Evolutionary conservation across 2,888 invertebrate species (phyloP).

Genomic region (Rutpela maculata): DNA sequence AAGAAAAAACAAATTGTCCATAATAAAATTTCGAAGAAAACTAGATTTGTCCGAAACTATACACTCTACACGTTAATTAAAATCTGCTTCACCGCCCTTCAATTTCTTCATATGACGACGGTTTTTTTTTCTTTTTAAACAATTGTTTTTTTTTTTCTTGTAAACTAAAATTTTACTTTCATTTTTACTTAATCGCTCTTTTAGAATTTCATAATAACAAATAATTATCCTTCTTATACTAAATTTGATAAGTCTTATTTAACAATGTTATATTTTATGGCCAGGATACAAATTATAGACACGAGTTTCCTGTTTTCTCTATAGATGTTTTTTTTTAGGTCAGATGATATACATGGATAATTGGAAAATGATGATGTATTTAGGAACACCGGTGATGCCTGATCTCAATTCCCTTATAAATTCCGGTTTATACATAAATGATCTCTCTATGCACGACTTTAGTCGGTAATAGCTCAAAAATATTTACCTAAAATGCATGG

Average conservation of each 20-base stretch:
- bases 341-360: constrained; percentile 99
- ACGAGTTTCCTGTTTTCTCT: background rate
- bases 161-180: too few relatives aligned
- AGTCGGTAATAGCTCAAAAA: constrained; percentile 82
- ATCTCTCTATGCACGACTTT: constrained; percentile 99
- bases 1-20: too few relatives aligned
- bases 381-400: constrained; percentile 97
- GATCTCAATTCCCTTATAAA: constrained; percentile 94
- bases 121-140: too few relatives aligned
- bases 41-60: too few relatives aligned
- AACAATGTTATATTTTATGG: background rate
- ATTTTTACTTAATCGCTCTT: too few relatives aligned
- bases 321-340: constrained; percentile 77
- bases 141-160: too few relatives aligned
- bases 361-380: constrained; percentile 98
- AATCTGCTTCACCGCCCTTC: too few relatives aligned
- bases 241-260: background rate
- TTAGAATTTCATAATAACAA: too few relatives aligned
- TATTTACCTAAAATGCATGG: constrained; percentile 30
- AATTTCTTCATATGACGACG: too few relatives aligned
- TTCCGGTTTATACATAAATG: constrained; percentile 97
- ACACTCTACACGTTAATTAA: too few relatives aligned
- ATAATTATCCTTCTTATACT: too few relatives aligned
- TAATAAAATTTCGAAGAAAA: too few relatives aligned
- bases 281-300: background rate